Conservation (phyloP, 2,888 invertebrate genomes). For the Tanytarsus gracilentus region DNA sequence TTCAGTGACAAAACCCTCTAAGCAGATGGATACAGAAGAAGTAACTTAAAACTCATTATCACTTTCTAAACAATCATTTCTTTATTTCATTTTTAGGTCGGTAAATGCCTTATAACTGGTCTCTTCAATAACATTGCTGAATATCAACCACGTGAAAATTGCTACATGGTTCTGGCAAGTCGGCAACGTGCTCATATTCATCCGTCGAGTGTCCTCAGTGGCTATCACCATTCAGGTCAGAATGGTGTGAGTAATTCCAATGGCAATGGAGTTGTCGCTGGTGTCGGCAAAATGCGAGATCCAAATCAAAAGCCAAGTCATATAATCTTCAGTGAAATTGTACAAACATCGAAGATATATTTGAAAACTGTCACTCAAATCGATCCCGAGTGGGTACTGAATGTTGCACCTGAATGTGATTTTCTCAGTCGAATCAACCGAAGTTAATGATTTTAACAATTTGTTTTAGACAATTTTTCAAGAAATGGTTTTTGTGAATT, state of each 20-base stretch:
- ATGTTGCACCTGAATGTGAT: slow-evolving; percentile 46
- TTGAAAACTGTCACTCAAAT: slow-evolving; percentile 69
- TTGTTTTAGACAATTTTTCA: too few relatives aligned
- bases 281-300: neutral
- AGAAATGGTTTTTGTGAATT: too few relatives aligned
- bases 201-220: slow-evolving; percentile 65
- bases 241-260: slow-evolving; percentile 43
- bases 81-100: slow-evolving; percentile 38
- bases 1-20: slow-evolving; percentile 48
- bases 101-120: slow-evolving; percentile 73
- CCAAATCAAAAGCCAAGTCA: slow-evolving; percentile 54
- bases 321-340: slow-evolving; percentile 75
- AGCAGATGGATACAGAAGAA: slow-evolving; percentile 54
- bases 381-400: slow-evolving; percentile 69
- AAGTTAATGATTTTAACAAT: too few relatives aligned
- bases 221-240: slow-evolving; percentile 28
- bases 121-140: slow-evolving; percentile 82
- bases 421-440: slow-evolving; percentile 2
- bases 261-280: slow-evolving; percentile 6
- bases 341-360: slow-evolving; percentile 75
- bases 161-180: slow-evolving; percentile 55
- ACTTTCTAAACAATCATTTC: neutral
- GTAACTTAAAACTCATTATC: slow-evolving; percentile 36
- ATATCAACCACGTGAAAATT: slow-evolving; percentile 58
- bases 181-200: slow-evolving; percentile 68